A percentile compares a stretch with the other conserved stretches of the same genome.
phyloP scores from a whole-genome alignment of 2,888 invertebrate species.

The Diarsia dahlii region DNA sequence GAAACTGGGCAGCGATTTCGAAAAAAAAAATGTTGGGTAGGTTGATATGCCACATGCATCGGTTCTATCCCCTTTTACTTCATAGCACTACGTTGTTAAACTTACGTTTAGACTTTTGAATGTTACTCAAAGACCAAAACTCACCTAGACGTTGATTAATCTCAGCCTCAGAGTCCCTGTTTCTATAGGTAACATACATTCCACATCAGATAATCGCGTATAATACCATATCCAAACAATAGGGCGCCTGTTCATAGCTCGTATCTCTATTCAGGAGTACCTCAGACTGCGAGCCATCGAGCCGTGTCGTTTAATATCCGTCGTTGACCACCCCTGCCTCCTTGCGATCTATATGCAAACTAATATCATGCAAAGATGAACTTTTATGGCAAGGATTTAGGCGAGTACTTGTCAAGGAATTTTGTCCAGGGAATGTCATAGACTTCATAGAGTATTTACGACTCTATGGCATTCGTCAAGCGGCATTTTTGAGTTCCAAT shows the following conservation, averaged over 20 bases:
- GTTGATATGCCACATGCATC: no score
- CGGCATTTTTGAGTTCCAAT: neutral
- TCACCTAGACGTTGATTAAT: neutral
- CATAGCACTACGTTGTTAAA: no score
- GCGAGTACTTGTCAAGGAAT: neutral
- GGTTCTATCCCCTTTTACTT: no score
- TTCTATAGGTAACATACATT: neutral
- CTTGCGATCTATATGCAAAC: conserved; percentile 35
- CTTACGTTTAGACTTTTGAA: no score
- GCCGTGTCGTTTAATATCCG: conserved; percentile 73
- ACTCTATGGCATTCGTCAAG: neutral
- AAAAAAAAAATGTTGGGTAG: no score
- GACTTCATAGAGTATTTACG: no score
- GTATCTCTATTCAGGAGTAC: conserved; percentile 48
- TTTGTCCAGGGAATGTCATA: neutral
- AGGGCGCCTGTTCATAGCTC: conserved; percentile 2
- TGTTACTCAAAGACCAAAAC: no score
- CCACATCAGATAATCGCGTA: conserved; percentile 8
- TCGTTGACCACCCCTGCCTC: conserved; percentile 42
- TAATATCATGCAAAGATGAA: conserved; percentile 34
- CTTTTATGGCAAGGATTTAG: neutral
- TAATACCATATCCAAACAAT: conserved; percentile 36
- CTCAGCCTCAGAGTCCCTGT: neutral
- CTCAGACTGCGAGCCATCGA: conserved; percentile 57
- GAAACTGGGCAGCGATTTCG: no score